Base-by-base conservation (phyloP, 2,888 invertebrate species). In the Lasius fuliginosus region DNA sequence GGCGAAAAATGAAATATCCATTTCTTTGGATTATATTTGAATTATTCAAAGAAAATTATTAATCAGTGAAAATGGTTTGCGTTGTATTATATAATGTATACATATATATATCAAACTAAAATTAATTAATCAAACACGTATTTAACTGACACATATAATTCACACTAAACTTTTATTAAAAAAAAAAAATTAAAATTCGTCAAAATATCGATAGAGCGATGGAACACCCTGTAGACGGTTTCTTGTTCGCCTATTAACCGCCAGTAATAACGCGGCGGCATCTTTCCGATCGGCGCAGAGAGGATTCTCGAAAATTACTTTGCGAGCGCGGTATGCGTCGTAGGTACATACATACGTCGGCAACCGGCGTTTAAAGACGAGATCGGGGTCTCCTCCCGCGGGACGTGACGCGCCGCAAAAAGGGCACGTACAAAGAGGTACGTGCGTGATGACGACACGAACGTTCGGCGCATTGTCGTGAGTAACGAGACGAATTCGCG, bases 291-390 rank as follows among this genome's bases (percentile, higher is more conserved):
- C 64, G 46, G 33, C 62, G 62, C 36, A 18, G 27, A 68, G n/a
- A 42, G 30, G 56, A 42, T 77, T 77, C 56, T 65, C 40, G 68
- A 67, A 68, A 77, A 77, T 68, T 67, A 36, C 64, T 76, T 64
- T 49, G 77, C 40, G 30, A 77, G 40, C 65, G 11, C 42, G 64
- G 27, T 65, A 65, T 74, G 49, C 33, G 64, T 36, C 68, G 30
- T 67, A 67, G 56, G 56, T 76, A 33, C 53, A 53, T 69, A 53
- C 53, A 33, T 69, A 53, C 36, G 12, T 53, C 65, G 65, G n/a
- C 40, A n/a, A 27, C 27, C 65, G 46, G n/a, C 23, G 68, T 56
- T 77, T 68, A 68, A 77, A 77, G 77, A 56, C 27, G n/a, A n/a
- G 36, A 62, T 65, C 53, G 27, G n/a, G n/a, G 15, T 8, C 42